A percentile compares a stretch with the other conserved stretches of the same genome.
Conservation (phyloP, 2,113 vertebrate species). For the Hassar affinis region DNA sequence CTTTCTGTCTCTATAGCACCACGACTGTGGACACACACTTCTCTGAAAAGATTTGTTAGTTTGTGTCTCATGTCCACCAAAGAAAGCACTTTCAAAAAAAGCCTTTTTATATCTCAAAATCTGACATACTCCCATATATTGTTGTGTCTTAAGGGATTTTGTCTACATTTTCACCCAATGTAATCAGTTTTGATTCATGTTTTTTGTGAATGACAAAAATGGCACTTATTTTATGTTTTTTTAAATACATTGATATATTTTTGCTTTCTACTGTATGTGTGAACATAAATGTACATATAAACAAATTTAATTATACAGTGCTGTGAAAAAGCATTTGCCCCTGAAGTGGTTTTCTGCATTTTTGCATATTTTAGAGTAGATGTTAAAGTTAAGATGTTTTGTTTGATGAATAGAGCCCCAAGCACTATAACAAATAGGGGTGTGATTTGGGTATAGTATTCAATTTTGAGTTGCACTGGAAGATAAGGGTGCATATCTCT, state of each 20-base stretch:
- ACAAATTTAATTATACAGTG: constrained; percentile 5
- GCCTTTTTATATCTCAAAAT: constrained; percentile 34
- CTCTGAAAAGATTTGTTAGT: background rate
- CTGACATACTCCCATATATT: constrained; percentile 27
- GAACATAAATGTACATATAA: constrained; percentile 33
- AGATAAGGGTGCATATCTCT: background rate
- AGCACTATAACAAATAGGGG: background rate
- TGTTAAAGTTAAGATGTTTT: background rate
- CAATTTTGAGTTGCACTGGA: background rate
- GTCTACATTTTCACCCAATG: background rate
- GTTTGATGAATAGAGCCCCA: background rate
- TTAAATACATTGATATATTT: background rate
- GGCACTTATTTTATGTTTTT: constrained; percentile 42
- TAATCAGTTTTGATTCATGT: constrained; percentile 9
- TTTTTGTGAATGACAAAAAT: constrained; percentile 29
- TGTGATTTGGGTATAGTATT: background rate
- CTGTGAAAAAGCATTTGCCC: constrained; percentile 34
- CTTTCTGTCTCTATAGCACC: constrained; percentile 8
- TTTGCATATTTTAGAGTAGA: background rate
- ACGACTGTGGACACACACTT: constrained; percentile 5
- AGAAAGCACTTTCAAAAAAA: constrained; percentile 41
- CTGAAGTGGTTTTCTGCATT: constrained; percentile 30
- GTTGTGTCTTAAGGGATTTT: constrained; percentile 46
- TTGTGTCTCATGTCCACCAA: constrained; percentile 28
- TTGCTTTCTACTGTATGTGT: constrained; percentile 53